Evolutionary conservation across 2,113 vertebrate genomes (phyloP).

Genomic region (Callipepla squamata): DNA sequence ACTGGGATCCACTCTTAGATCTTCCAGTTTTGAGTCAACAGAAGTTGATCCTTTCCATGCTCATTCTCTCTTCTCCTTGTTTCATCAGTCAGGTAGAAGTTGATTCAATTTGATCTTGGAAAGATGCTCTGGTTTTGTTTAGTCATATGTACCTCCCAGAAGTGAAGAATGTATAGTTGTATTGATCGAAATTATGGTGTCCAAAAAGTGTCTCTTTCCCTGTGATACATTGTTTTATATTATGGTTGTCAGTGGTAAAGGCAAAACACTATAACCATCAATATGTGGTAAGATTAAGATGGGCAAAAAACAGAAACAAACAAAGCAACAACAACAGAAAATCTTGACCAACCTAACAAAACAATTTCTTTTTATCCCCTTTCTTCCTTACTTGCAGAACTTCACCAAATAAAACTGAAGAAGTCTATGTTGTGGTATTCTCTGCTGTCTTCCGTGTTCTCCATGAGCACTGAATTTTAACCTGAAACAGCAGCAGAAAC

Average conservation of each 20-base stretch:
- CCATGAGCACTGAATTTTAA: background rate
- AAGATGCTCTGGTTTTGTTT: background rate
- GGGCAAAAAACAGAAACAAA: background rate
- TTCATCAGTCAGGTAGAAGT: background rate
- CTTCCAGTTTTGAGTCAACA: background rate
- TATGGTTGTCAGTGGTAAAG: background rate
- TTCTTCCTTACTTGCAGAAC: background rate
- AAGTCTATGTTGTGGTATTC: background rate
- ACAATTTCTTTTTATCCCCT: background rate
- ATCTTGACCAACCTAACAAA: background rate
- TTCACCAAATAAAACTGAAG: background rate
- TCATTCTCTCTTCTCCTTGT: background rate
- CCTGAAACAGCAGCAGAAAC: background rate
- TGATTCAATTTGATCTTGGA: background rate
- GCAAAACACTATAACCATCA: background rate
- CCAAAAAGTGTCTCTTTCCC: background rate
- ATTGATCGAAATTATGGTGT: background rate
- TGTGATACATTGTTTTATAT: background rate
- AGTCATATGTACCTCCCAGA: background rate
- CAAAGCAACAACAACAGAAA: background rate
- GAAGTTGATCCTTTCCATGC: background rate
- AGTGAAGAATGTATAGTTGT: background rate
- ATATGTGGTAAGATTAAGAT: background rate
- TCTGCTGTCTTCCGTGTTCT: background rate
- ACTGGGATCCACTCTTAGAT: accelerated